A percentile compares a stretch with the other conserved stretches of the same genome.
Conservation (phyloP, 37 sponge, comb jelly and placozoan genomes). For the Chondrilla cf. caribensis region DNA sequence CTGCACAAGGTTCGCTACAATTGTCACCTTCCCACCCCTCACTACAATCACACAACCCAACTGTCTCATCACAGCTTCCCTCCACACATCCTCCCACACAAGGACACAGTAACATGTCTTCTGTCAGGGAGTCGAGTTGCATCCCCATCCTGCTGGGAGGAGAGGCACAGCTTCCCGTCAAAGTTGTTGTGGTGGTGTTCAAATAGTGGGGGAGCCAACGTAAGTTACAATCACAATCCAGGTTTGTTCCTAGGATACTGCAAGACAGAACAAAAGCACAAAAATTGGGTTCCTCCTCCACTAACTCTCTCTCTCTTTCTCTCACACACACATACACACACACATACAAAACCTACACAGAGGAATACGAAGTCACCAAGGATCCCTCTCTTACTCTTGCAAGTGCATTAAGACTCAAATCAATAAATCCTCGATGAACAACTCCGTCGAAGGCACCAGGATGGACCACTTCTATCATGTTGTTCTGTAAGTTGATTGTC, state of each 20-base stretch:
- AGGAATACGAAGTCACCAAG: neutral
- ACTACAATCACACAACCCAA: slow-evolving; percentile 10
- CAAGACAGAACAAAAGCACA: neutral
- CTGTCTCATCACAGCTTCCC: neutral
- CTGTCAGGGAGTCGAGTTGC: neutral
- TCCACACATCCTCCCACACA: slow-evolving; percentile 34
- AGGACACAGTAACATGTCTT: slow-evolving; percentile 1
- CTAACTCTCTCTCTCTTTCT: no score
- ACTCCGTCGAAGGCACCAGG: slow-evolving; percentile 11
- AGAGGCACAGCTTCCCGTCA: neutral
- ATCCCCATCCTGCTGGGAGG: neutral
- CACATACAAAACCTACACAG: neutral
- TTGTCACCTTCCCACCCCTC: neutral
- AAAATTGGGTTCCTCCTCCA: no score
- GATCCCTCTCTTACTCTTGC: neutral
- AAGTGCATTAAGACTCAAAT: neutral
- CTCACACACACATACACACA: no score
- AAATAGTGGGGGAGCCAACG: slow-evolving; percentile 40
- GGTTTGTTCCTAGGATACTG: slow-evolving; percentile 23
- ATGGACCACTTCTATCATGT: neutral
- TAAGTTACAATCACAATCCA: slow-evolving; percentile 42
- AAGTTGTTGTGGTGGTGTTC: neutral
- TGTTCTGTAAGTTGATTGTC: neutral
- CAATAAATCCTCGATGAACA: neutral
- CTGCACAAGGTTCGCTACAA: slow-evolving; percentile 20